phyloP scores from a whole-genome alignment of 2,797 vertebrate genomes.

The Aplochiton taeniatus region DNA sequence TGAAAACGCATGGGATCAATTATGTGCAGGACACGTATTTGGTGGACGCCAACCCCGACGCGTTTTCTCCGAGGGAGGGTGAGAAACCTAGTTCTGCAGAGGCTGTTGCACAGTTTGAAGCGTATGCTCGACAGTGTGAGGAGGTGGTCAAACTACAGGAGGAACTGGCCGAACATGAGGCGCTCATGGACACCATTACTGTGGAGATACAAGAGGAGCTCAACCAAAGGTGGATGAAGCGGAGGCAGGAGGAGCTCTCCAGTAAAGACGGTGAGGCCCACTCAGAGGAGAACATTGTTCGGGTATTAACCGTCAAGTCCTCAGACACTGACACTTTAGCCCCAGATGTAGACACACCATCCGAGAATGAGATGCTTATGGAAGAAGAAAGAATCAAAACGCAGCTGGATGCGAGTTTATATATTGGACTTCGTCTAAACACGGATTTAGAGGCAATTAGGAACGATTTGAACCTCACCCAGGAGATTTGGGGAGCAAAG shows the following conservation, averaged over 20 bases:
- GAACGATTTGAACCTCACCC: conserved; percentile 81
- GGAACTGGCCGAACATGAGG: conserved; percentile 82
- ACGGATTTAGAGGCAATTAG: conserved; percentile 86
- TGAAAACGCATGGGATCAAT: conserved; percentile 86
- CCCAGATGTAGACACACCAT: conserved; percentile 38
- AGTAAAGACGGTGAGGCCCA: conserved; percentile 55
- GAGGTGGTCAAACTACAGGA: conserved; percentile 82
- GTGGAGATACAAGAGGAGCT: conserved; percentile 88
- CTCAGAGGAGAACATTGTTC: conserved; percentile 48
- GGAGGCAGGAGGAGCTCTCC: conserved; percentile 80
- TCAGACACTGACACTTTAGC: neutral
- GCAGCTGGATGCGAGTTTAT: conserved; percentile 89
- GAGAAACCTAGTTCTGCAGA: conserved; percentile 32
- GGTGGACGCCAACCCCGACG: conserved; percentile 63
- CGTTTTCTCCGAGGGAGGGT: conserved; percentile 11
- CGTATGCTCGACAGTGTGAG: conserved; percentile 79
- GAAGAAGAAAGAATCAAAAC: conserved; percentile 86
- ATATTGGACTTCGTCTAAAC: conserved; percentile 89
- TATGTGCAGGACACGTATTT: conserved; percentile 96
- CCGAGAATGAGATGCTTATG: conserved; percentile 67
- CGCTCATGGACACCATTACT: conserved; percentile 79
- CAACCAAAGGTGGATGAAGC: conserved; percentile 88
- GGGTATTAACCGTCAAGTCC: conserved; percentile 8
- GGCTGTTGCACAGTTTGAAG: conserved; percentile 69
- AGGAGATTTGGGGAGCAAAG: conserved; percentile 78